Base-by-base conservation (phyloP, 2,888 invertebrate species). In the Noctua pronuba region DNA sequence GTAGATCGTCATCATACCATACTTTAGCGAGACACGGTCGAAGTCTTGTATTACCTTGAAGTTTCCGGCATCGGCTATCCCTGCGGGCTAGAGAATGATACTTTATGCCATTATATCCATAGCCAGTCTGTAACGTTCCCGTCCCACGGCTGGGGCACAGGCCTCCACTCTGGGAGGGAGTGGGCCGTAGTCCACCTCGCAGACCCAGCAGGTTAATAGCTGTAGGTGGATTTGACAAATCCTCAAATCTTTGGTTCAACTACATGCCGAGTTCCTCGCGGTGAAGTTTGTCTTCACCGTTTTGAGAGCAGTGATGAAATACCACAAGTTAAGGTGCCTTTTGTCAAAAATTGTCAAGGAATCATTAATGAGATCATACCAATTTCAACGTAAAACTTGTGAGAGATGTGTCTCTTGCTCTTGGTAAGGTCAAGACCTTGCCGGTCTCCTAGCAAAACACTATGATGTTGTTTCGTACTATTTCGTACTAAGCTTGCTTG, bases 391-490 rank as follows among this genome's bases (percentile, higher is more conserved):
- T 24, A 13, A 13, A 38, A 6, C 16, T 64, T 64, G 6, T 64
- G 7, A 24, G 38, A 13, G 38, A 10, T 3, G 10, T 18, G 31
- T 31, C 31, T 58, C 13, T 60, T 18, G 18, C 18, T 31, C 60
- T 31, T 60, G 21, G n/a, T n/a, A n/a, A n/a, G n/a, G n/a, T n/a
- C n/a, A n/a, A n/a, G n/a, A 87, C 82, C 87, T 97, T 96, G 41
- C 89, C 90, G 0, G 97, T 97, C 67, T 97, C 97, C 16, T 96
- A 83, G 85, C 97, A 97, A n/a, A n/a, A n/a, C n/a, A n/a, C n/a
- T n/a, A n/a, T n/a, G n/a, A n/a, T n/a, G n/a, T n/a, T n/a, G n/a
- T n/a, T n/a, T n/a, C n/a, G n/a, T n/a, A n/a, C n/a, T n/a, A n/a
- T n/a, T n/a, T n/a, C n/a, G 88, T 55, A 16, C 94, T 95, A 66